Base-by-base conservation (phyloP, 30 jellyfish, hydroid and myxozoan species). In the Mastigias papua region DNA sequence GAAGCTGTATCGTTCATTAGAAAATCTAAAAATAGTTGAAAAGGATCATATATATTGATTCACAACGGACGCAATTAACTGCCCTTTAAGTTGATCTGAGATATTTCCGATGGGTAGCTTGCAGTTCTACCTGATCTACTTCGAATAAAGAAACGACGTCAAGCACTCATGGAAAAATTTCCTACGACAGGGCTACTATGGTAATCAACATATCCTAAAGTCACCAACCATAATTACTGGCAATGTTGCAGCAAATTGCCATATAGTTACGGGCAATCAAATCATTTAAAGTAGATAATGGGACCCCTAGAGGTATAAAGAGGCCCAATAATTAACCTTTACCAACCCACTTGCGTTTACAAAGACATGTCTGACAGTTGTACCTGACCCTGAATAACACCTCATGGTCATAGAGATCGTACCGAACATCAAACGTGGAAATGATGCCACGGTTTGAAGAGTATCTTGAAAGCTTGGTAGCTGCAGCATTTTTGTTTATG, bases 71-170 rank as follows among this genome's bases (percentile, higher is more conserved):
- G 17, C 17, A 10, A 51, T 51, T 51, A 5, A 9, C n/a, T 63
- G 23, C n/a, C 23, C 23, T 8, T 25, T 17, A 17, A 27, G 42
- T 25, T 8, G 26, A 9, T 27, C 27, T 5, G 74, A 11, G 74
- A 5, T 25, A 63, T 63, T 63, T 63, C 74, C 74, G 74, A 8
- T n/a, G 74, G 35, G 42, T 27, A 63, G 74, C 37, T 23, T 7
- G 23, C 27, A 23, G 74, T 25, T 63, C 34, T 63, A 27, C 22
- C 22, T 63, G 42, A 63, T 23, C 19, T 63, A 11, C 10, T 4
- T 6, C 19, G 26, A 26, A 63, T 63, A 63, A 63, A 63, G 74
- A 19, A 23, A n/a, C 42, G 5, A 63, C 74, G 74, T 63, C 74
- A 63, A 63, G 17, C 5, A 5, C 1, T 8, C 1, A 27, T 26